phyloP scores from a whole-genome alignment of 2,797 vertebrate genomes.

The Protosalanx chinensis region DNA sequence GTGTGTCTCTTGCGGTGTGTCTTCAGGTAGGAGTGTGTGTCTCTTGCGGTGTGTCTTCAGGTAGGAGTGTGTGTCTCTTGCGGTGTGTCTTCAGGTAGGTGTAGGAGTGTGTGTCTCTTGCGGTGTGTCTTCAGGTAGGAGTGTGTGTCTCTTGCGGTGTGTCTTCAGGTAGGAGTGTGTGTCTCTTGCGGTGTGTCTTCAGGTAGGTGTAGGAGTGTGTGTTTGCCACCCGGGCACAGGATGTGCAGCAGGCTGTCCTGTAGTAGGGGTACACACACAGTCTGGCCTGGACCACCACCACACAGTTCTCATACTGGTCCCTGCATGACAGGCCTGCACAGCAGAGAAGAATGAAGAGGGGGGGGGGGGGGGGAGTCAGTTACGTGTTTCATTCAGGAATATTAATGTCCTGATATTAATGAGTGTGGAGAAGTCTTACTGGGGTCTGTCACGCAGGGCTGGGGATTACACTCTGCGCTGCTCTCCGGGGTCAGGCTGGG shows the following conservation, averaged over 20 bases:
- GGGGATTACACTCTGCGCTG: constrained; percentile 67
- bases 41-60: constrained; percentile 41
- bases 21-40: constrained; percentile 32
- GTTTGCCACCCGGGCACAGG: constrained; percentile 56
- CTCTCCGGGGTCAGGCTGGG: constrained; percentile 53
- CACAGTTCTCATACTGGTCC: constrained; percentile 73
- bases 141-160: background rate
- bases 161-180: constrained; percentile 39
- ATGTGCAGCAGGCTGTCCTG: constrained; percentile 68
- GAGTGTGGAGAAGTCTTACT: constrained; percentile 49
- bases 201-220: constrained; percentile 39
- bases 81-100: constrained; percentile 36
- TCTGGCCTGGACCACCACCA: constrained; percentile 73
- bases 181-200: constrained; percentile 37
- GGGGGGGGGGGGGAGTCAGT: background rate
- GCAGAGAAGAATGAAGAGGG: background rate
- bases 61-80: constrained; percentile 44
- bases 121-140: constrained; percentile 34
- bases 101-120: constrained; percentile 41
- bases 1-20: constrained; percentile 4
- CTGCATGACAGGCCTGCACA: constrained; percentile 63
- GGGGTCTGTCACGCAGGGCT: constrained; percentile 59
- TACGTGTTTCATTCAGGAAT: no score
- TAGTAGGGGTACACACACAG: constrained; percentile 76
- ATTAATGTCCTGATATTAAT: background rate